Conservation (phyloP, 2,797 vertebrate genomes). For the Sandelia bainsii region DNA sequence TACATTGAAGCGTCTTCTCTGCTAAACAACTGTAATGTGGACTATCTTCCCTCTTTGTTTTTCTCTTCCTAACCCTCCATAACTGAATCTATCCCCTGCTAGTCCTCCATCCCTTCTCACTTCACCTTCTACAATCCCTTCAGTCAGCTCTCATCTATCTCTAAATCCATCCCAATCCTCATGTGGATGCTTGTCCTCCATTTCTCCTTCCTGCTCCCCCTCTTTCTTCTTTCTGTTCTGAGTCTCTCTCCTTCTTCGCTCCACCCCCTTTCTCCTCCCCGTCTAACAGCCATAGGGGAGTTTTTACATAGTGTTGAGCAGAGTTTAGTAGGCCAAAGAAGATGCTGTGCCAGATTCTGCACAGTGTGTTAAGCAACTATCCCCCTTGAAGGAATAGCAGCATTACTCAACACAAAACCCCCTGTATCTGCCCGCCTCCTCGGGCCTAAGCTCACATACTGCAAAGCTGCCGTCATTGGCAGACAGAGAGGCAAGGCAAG, state of each 20-base stretch:
- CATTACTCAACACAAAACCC: slow-evolving; percentile 75
- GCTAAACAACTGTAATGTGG: slow-evolving; percentile 19
- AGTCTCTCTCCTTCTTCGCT: slow-evolving; percentile 40
- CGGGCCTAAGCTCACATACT: slow-evolving; percentile 45
- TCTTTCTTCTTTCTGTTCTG: slow-evolving; percentile 27
- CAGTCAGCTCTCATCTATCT: slow-evolving; percentile 72
- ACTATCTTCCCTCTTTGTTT: slow-evolving; percentile 4
- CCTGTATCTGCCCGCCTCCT: slow-evolving; percentile 57
- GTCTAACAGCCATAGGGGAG: slow-evolving; percentile 69
- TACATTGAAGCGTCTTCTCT: slow-evolving; percentile 25
- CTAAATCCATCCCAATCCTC: slow-evolving; percentile 77
- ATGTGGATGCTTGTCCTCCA: slow-evolving; percentile 72
- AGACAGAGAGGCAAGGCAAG: slow-evolving; percentile 42
- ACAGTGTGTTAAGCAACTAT: slow-evolving; percentile 73
- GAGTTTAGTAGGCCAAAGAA: slow-evolving; percentile 83
- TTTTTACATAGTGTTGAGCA: slow-evolving; percentile 76
- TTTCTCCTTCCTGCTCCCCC: slow-evolving; percentile 54
- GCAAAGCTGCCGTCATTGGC: slow-evolving; percentile 65
- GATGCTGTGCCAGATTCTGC: slow-evolving; percentile 71
- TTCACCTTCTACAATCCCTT: slow-evolving; percentile 67
- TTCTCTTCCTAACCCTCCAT: slow-evolving; percentile 54
- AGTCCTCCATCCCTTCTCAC: slow-evolving; percentile 22
- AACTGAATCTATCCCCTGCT: slow-evolving; percentile 68
- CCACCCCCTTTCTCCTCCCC: slow-evolving; percentile 46
- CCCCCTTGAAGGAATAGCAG: slow-evolving; percentile 70